Evolutionary conservation across 2,113 vertebrate genomes (phyloP).

Genomic region (Lamprotornis superbus): DNA sequence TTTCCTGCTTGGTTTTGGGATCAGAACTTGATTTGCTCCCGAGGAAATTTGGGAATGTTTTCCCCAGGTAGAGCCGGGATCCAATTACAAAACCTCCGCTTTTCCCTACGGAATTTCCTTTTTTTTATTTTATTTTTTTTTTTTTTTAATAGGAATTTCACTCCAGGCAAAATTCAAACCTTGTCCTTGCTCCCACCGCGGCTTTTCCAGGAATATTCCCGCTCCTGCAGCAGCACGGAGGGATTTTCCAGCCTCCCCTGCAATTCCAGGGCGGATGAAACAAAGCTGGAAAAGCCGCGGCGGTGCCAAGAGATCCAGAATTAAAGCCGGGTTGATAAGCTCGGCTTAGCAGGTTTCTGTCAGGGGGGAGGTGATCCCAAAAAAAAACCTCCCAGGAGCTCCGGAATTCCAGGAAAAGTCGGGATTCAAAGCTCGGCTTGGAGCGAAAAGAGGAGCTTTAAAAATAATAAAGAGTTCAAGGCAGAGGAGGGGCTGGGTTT

Average conservation of each 20-base stretch:
- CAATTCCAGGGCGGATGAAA: not conserved
- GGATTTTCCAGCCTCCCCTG: not conserved
- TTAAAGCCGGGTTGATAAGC: not conserved
- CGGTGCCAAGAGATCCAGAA: not conserved
- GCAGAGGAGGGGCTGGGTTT: not conserved
- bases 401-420: not conserved
- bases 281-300: not conserved
- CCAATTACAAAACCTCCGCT: not conserved
- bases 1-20: not conserved
- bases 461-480: not conserved
- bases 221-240: not conserved
- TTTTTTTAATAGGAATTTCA: not conserved
- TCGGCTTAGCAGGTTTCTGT: not conserved
- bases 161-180: not conserved
- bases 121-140: too few relatives aligned
- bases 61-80: too few relatives aligned
- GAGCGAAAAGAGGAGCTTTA: not conserved
- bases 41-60: not conserved
- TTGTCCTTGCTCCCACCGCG: not conserved
- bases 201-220: not conserved
- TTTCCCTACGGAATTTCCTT: rapidly evolving
- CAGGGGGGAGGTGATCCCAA: not conserved
- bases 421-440: not conserved
- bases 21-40: not conserved
- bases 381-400: not conserved